Evolutionary conservation across 2,888 invertebrate species (phyloP), one percentile per base, ranked within the genome.

Genomic region (Drosophila paramelanica): DNA sequence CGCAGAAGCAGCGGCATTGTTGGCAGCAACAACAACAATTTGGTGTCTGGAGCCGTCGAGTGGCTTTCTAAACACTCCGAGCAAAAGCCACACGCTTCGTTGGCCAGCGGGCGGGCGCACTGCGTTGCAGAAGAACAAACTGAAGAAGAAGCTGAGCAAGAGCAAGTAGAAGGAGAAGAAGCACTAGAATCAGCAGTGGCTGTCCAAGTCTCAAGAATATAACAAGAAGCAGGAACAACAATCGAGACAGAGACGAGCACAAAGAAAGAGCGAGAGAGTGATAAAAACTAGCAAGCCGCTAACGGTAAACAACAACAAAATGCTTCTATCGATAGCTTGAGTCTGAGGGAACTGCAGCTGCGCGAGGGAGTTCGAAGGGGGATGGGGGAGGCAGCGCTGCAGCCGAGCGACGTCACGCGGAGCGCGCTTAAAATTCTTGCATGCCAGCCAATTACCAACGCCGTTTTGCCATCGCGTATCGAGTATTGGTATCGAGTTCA

Each of bases 391-490:
- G 13, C 2, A 8, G 39, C 1, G 23, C 39, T 14, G 47, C 25
- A 51, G 20, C 27, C 36, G 23, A 51, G 33, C 43, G 66, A 79
- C 70, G 71, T 76, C 76, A 76, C 70, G 71, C 76, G 83, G 83
- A 77, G 86, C 88, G 83, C 83, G 68, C 67, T 88, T 82, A 20
- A 73, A 73, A 86, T 88, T 82, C 82, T 85, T 78, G 79, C 79
- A 65, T 67, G 69, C 17, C 52, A 77, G 67, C 69, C 81, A 77
- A 73, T 80, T 77, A 79, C 51, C 64, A 62, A 66, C 69, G 67
- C 75, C 57, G 69, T 57, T 53, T 53, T 36, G 53, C 39, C 51
- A 74, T 68, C 43, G 78, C 67, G 64, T 52, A 69, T 73, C 49
- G 49, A 38, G 38, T 58, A 73, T 73, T 64, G 25, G 55, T 64